Percentiles rank a stretch among this genome's conserved stretches.
Conservation (phyloP, 2,797 vertebrate species). For the Oryzias sinensis region DNA sequence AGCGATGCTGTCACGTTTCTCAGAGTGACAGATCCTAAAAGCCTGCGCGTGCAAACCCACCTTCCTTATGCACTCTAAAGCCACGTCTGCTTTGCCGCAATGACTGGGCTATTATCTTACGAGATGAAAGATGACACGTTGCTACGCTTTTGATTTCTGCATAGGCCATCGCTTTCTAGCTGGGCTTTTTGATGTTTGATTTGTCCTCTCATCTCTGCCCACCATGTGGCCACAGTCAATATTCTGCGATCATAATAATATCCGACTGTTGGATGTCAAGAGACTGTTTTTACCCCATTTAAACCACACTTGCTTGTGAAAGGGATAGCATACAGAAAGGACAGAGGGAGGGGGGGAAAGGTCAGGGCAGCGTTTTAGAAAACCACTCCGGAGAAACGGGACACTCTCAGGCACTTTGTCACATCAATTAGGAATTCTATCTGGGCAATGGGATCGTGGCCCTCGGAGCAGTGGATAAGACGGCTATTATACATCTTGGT, state of each 20-base stretch:
- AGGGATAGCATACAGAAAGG: slow-evolving; percentile 53
- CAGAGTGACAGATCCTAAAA: slow-evolving; percentile 71
- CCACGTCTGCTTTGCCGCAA: slow-evolving; percentile 64
- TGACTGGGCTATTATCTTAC: slow-evolving; percentile 73
- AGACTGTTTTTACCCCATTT: slow-evolving; percentile 51
- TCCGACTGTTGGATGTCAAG: slow-evolving; percentile 64
- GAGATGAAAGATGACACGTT: slow-evolving; percentile 70
- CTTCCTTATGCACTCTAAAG: slow-evolving; percentile 62
- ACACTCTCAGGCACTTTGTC: slow-evolving; percentile 72
- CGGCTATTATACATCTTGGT: slow-evolving; percentile 55
- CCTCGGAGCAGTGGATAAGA: slow-evolving; percentile 57
- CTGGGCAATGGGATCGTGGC: slow-evolving; percentile 62
- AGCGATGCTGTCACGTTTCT: slow-evolving; percentile 72
- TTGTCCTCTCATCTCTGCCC: slow-evolving; percentile 51
- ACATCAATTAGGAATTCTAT: slow-evolving; percentile 78
- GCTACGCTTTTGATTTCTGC: slow-evolving; percentile 59
- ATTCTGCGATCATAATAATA: slow-evolving; percentile 67
- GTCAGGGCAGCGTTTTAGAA: slow-evolving; percentile 62
- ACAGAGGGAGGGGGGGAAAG: slow-evolving; percentile 36
- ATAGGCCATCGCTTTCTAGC: slow-evolving; percentile 49
- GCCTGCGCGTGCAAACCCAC: slow-evolving; percentile 63
- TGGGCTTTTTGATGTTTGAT: slow-evolving; percentile 67
- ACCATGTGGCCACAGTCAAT: slow-evolving; percentile 57
- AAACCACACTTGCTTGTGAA: slow-evolving; percentile 54
- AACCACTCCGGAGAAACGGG: slow-evolving; percentile 67